A percentile compares a stretch with the other conserved stretches of the same genome.
Evolutionary conservation across 1,140 invertebrate species (phyloP).

Genomic region (Eurytemora carolleeae): DNA sequence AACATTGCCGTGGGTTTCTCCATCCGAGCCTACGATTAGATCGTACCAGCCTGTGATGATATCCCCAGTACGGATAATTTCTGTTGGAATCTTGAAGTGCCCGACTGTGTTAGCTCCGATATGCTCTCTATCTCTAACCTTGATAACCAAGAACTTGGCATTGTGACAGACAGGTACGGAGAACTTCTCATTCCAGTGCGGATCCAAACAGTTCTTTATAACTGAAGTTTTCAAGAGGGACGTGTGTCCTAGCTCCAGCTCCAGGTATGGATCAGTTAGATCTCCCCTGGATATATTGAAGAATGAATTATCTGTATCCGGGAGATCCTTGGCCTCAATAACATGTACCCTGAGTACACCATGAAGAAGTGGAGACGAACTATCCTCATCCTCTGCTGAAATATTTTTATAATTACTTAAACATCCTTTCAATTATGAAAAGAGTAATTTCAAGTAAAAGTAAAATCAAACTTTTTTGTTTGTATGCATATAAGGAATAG

Average conservation of each 20-base stretch:
- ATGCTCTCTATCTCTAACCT: constrained; percentile 20
- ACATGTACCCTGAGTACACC: constrained; percentile 19
- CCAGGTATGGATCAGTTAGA: constrained; percentile 19
- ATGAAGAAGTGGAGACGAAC: constrained; percentile 17
- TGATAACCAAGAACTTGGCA: too few species aligned
- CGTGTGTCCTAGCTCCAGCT: constrained; percentile 17
- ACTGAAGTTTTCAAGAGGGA: constrained; percentile 19
- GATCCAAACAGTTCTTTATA: constrained; percentile 19
- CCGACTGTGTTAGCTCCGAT: constrained; percentile 17
- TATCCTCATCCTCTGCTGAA: too few species aligned
- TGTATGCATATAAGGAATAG: too few species aligned
- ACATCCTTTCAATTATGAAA: too few species aligned
- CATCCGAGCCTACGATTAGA: constrained; percentile 17
- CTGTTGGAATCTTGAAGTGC: constrained; percentile 15
- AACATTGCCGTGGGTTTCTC: too few species aligned
- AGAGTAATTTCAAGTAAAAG: too few species aligned
- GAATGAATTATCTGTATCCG: constrained; percentile 20
- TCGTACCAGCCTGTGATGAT: constrained; percentile 19
- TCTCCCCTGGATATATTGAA: constrained; percentile 21
- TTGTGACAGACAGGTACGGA: constrained; percentile 19
- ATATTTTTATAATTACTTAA: too few species aligned
- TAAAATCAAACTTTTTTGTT: too few species aligned
- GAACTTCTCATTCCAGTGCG: constrained; percentile 19
- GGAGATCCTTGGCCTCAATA: constrained; percentile 19
- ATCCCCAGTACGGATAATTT: constrained; percentile 18